Percentiles rank a stretch among this genome's conserved stretches.
Conservation (phyloP, 2,113 vertebrate genomes). For the Hydropotes inermis region DNA sequence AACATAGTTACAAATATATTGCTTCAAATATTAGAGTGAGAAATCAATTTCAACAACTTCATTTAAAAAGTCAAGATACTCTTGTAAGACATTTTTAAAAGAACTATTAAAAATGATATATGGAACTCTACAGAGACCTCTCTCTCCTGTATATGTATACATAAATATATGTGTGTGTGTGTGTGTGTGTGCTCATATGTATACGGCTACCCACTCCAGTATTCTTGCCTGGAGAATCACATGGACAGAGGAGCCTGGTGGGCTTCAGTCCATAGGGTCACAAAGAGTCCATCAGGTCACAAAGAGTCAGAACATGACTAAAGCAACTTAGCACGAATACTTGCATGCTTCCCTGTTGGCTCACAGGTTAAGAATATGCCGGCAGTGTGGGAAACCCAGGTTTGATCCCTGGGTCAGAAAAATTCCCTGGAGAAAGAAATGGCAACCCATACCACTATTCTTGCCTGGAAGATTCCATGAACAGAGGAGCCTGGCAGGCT, state of each 20-base stretch:
- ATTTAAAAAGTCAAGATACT: neutral
- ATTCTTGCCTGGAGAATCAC: neutral
- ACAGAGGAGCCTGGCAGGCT: neutral
- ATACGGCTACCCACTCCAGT: neutral
- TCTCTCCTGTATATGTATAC: neutral
- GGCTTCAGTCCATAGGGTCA: neutral
- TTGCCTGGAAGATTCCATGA: neutral
- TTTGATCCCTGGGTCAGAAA: neutral
- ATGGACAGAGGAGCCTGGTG: neutral
- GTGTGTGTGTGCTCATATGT: neutral
- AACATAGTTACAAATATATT: neutral
- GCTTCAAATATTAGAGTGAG: neutral
- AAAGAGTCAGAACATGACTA: neutral
- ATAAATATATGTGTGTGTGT: neutral
- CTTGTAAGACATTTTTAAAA: neutral
- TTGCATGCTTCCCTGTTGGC: neutral
- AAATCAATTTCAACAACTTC: neutral
- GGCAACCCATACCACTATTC: neutral
- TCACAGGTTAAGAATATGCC: neutral
- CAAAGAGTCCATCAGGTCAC: neutral
- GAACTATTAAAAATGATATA: neutral
- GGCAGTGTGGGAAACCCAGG: neutral
- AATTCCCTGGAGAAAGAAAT: neutral
- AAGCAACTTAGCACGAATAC: neutral
- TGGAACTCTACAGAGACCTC: neutral